Evolutionary conservation across 1,140 invertebrate genomes (phyloP), one percentile per base, ranked within the genome.

Genomic region (Pseudomyrmex pallidus): DNA sequence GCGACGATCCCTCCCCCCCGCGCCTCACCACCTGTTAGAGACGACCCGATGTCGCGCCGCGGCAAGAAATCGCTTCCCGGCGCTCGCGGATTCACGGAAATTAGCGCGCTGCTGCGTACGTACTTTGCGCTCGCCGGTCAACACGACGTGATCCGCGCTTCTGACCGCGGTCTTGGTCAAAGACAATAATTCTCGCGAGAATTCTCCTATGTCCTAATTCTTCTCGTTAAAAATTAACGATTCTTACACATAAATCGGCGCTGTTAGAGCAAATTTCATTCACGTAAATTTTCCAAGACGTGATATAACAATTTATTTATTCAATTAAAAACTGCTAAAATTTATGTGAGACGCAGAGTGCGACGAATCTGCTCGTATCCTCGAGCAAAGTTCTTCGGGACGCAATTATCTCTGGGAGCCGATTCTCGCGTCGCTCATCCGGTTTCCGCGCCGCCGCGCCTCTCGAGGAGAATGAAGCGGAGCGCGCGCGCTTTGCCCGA

Each of bases 31-130:
- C 67, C 82, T 74, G 61, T 87, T 83, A 84, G 35, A 35, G 35
- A 35, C 35, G 4, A 4, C 54, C 22, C 59, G 83, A 70, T 56
- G 61, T 62, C 54, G 80, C 17, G 44, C 22, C 70, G 48, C 61
- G 68, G 72, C 76, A 85, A 88, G 86, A 88, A 88, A 83, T 82
- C 66, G 72, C 74, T 88, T 87, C 80, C 85, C 84, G 67, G 80
- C 82, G 85, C 72, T 87, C 80, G 73, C 73, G 61, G 74, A 88
- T 88, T 88, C 87, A 88, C 66, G 77, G 87, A 88, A 88, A 88
- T 88, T 88, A 88, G 86, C 78, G 86, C 86, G 64, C 72, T 83
- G 61, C 64, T 22, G 85, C 35, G 22, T 86, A 67, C 63, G 70
- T 70, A 73, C 67, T 56, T 62, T 57, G 74, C 50, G 78, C 50